These are phyloP conservation scores for Noctua fimbriata DNA, from an alignment of 2,888 invertebrate species.

Conservation along the genomic window DNA sequence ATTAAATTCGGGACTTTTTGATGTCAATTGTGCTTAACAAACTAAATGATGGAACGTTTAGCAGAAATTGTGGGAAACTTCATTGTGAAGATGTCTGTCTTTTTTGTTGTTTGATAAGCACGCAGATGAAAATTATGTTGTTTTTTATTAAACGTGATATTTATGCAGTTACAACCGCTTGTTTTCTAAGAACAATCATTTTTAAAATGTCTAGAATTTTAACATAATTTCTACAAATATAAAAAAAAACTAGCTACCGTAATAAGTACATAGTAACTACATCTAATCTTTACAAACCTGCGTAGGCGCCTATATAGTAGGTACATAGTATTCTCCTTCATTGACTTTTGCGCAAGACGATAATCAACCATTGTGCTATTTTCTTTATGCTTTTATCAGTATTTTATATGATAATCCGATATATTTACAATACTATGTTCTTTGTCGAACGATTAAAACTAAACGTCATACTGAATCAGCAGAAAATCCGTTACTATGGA, in stretches of 20 bases:
- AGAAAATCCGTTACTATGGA: not conserved
- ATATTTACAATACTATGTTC: constrained; percentile 26
- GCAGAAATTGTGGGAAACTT: constrained; percentile 32
- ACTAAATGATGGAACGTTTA: not conserved
- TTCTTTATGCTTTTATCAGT: constrained; percentile 37
- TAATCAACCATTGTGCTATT: constrained; percentile 45
- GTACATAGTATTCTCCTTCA: constrained; percentile 39
- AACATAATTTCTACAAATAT: not conserved
- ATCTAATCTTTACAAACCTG: constrained; percentile 6
- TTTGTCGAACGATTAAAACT: constrained; percentile 20
- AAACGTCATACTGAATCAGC: not conserved
- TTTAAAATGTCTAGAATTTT: not conserved
- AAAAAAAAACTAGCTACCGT: not conserved
- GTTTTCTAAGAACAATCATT: not conserved
- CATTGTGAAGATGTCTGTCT: not conserved
- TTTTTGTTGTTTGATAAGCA: not conserved
- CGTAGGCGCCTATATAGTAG: not conserved
- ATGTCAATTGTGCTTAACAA: constrained; percentile 3
- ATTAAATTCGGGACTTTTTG: constrained; percentile 6
- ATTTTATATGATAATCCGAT: constrained; percentile 38
- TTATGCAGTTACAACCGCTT: not conserved
- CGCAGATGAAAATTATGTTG: not conserved
- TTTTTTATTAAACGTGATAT: not conserved
- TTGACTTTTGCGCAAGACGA: constrained; percentile 35
- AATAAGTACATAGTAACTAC: not conserved